Percentiles rank a stretch among this genome's conserved stretches.
Conservation (phyloP, 2,797 vertebrate genomes). For the Chaetophractus vellerosus region DNA sequence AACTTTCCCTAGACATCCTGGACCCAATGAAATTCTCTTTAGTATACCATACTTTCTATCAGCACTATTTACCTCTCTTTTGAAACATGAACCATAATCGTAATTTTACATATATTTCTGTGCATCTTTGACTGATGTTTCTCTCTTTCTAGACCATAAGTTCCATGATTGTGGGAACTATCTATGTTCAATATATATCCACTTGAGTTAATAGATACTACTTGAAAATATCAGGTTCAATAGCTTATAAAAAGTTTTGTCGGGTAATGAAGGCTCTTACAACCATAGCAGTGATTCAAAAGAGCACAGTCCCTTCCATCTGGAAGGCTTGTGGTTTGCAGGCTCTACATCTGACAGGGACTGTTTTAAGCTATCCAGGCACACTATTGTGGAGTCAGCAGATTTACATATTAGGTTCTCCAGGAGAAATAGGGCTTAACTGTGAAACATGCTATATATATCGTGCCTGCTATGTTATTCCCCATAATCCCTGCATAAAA, state of each 20-base stretch:
- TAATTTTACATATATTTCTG: not conserved
- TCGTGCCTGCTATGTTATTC: constrained; percentile 51
- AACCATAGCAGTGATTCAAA: constrained; percentile 16
- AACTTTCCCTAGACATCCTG: not conserved
- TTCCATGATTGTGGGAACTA: not conserved
- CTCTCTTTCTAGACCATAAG: constrained; percentile 7
- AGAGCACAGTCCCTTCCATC: not conserved
- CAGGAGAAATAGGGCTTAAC: not conserved
- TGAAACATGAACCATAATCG: not conserved
- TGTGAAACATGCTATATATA: not conserved
- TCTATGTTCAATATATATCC: not conserved
- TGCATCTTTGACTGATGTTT: not conserved
- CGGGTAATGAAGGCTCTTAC: not conserved
- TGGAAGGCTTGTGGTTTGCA: not conserved
- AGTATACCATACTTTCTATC: not conserved
- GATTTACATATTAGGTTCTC: not conserved
- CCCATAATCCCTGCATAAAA: constrained; percentile 31
- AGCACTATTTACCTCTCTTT: not conserved
- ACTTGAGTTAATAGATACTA: not conserved
- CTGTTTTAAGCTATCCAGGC: not conserved
- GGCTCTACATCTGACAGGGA: not conserved
- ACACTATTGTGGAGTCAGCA: not conserved
- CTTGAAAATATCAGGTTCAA: not conserved
- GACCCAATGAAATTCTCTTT: not conserved
- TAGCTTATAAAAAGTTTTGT: not conserved